phyloP scores from a whole-genome alignment of 2,113 vertebrate genomes.

The Lepus europaeus region DNA sequence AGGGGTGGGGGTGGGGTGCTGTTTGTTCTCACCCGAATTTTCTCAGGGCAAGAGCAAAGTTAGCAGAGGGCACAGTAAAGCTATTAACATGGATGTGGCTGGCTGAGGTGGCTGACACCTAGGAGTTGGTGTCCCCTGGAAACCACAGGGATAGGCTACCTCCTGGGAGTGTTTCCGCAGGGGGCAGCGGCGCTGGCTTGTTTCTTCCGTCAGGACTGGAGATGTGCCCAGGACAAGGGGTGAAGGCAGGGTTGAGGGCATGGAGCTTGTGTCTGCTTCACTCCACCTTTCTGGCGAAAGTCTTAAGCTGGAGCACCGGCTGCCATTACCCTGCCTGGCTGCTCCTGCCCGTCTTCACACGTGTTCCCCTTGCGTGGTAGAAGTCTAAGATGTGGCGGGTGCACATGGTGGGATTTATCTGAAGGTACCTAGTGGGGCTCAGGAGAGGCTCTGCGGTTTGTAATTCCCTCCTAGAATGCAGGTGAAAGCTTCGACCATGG shows the following conservation, averaged over 20 bases:
- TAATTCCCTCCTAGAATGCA: not conserved
- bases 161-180: not conserved
- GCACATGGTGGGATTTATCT: not conserved
- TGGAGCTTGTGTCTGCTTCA: not conserved
- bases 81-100: slow-evolving; percentile 88
- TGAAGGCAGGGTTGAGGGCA: not conserved
- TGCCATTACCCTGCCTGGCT: not conserved
- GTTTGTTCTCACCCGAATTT: not conserved
- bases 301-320: not conserved
- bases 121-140: slow-evolving; percentile 14
- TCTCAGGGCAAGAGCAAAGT: slow-evolving; percentile 15
- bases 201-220: not conserved
- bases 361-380: not conserved
- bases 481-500: not conserved
- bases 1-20: not conserved
- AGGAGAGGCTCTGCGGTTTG: not conserved
- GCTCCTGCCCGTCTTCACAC: not conserved
- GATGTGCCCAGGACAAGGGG: not conserved
- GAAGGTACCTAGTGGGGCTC: not conserved
- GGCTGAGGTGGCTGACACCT: slow-evolving; percentile 73
- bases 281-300: not conserved
- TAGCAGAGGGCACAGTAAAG: slow-evolving; percentile 79
- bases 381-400: not conserved
- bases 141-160: not conserved
- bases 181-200: not conserved